Evolutionary conservation across 2,113 vertebrate species (phyloP), one percentile per base, ranked within the genome.

Genomic region (Galemys pyrenaicus): DNA sequence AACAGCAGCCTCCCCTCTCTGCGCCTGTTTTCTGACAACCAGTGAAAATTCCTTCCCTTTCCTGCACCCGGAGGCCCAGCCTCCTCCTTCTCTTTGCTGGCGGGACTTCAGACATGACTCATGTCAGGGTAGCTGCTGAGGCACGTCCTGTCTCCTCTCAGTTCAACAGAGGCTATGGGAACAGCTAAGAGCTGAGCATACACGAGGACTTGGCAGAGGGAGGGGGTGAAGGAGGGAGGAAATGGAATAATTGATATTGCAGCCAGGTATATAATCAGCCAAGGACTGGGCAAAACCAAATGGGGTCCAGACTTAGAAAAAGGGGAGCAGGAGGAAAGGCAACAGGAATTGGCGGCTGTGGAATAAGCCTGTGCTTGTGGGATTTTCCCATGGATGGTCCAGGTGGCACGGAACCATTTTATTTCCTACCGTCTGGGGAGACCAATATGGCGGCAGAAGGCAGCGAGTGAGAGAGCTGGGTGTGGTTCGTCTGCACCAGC

Each of bases 41-140:
- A 32, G 71, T 68, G 80, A 93, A 88, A 94, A 79, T 58, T 37
- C 51, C 81, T 94, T 49, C 30, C 81, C 73, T 89, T 89, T 67
- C 67, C 93, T 3, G 12, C 19, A 13, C 87, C 92, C 81, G 5
- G 49, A 81, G 64, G 87, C 90, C 95, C 84, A 56, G 10, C 89
- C 68, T 95, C 60, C 67, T 83, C 83, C 81, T 44, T 83, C 67
- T 70, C 71, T 51, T 91, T 1, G 3, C 60, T 93, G 95, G 89
- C 81, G 11, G 89, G 68, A 46, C 82, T 95, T 95, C 77, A 96
- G 96, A 90, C 92, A 4, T 97, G 96, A 97, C 95, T 97, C 97
- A 98, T n/a, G 86, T 19, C 46, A 32, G 83, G 80, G 93, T 58
- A 83, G 87, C 85, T 97, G 97, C 94, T 62, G 62, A 56, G 96